Evolutionary conservation across 2,113 vertebrate species (phyloP), one percentile per base, ranked within the genome.

Genomic region (Saccopteryx leptura): DNA sequence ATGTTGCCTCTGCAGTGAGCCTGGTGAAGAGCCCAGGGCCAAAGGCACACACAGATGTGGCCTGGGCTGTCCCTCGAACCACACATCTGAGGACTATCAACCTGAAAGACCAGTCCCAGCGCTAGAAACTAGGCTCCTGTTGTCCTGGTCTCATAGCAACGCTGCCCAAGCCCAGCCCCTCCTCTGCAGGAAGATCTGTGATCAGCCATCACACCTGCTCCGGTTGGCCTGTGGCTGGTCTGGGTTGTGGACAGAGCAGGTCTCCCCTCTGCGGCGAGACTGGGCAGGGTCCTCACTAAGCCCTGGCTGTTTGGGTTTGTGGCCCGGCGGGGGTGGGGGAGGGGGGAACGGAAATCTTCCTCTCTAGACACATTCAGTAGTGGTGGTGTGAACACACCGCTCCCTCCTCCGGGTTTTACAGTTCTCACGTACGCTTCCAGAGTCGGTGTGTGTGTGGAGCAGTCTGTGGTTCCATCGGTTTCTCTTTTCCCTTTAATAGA

Each of bases 151-250:
- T 75, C 24, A 46, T 2, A 18, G 6, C 28, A 19, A 12, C 0
- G 6, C 28, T 85, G 60, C 66, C 63, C 52, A 28, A 90, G n/a
- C 52, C 24, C 52, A 56, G n/a, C n/a, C 31, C 68, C 74, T 79
- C 19, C 26, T 58, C 54, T 7, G 0, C 2, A 7, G 76, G 17
- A 13, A 85, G 48, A 46, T 33, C 48, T 0, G 0, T 52, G 18
- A 26, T 81, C 52, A 65, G 83, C 11, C 3, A 13, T 61, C 23
- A 33, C 12, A 54, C 14, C 61, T 76, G 18, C 50, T 61, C 9
- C 15, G 50, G 1, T 2, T 72, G 46, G 54, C 66, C 60, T 65
- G 56, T 50, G 50, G 13, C 60, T 88, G 19, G n/a, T 11, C 7
- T 7, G 31, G 50, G 39, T 52, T 58, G 52, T 31, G 56, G 79